These are phyloP conservation scores for Chaitophorus viminalis DNA, from an alignment of 2,888 invertebrate genomes.

Conservation along the genomic window DNA sequence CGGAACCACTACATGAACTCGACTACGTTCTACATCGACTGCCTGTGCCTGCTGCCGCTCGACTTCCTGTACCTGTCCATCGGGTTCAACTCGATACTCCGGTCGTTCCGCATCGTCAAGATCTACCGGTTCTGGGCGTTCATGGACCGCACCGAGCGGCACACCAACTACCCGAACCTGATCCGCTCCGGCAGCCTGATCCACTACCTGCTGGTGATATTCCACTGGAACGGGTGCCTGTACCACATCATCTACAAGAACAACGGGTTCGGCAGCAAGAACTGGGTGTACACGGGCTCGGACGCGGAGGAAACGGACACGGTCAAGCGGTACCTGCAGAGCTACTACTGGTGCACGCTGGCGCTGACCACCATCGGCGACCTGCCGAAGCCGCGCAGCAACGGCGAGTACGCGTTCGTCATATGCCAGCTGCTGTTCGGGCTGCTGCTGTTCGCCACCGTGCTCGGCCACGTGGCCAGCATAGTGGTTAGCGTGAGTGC, in stretches of 20 bases:
- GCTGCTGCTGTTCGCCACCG: constrained; percentile 92
- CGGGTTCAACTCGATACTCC: constrained; percentile 94
- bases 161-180: constrained; percentile 98
- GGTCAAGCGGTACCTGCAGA: constrained; percentile 94
- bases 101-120: constrained; percentile 95
- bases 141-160: constrained; percentile 97
- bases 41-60: constrained; percentile 94
- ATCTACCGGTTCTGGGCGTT: constrained; percentile 99
- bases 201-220: constrained; percentile 96
- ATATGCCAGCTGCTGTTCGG: constrained; percentile 94
- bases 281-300: constrained; percentile 89
- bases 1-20: constrained; percentile 98
- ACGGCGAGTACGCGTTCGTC: constrained; percentile 94
- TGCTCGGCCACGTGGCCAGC: constrained; percentile 96
- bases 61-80: constrained; percentile 98
- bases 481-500: constrained; percentile 98
- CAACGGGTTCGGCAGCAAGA: constrained; percentile 92
- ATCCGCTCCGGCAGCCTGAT: constrained; percentile 91
- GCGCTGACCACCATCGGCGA: constrained; percentile 96
- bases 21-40: constrained; percentile 97
- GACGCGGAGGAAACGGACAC: constrained; percentile 88
- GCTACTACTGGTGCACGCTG: constrained; percentile 98
- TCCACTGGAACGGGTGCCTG: constrained; percentile 99
- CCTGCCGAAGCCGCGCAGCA: constrained; percentile 88
- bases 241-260: constrained; percentile 97